phyloP scores from a whole-genome alignment of 2,113 vertebrate species.

The Heterochromis multidens region DNA sequence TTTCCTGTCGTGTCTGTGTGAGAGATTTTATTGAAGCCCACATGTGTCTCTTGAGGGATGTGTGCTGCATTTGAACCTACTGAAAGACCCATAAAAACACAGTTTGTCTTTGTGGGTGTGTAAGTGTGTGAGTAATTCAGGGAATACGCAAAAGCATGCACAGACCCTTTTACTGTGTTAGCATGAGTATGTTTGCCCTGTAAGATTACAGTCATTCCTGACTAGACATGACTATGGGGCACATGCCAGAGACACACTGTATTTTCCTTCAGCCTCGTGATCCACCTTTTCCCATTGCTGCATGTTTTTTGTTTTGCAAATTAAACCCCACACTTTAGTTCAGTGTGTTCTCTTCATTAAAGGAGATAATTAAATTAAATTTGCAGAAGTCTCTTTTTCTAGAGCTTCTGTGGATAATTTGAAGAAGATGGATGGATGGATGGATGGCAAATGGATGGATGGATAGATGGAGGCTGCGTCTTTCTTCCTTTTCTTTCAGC shows the following conservation, averaged over 20 bases:
- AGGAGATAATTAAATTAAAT: not conserved
- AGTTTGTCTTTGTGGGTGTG: not conserved
- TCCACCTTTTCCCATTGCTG: not conserved
- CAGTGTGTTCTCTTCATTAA: not conserved
- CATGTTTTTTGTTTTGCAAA: not conserved
- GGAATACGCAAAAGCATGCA: conserved; percentile 28
- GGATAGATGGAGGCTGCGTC: not conserved
- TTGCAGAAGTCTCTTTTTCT: not conserved
- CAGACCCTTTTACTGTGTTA: not conserved
- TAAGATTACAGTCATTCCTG: conserved; percentile 28
- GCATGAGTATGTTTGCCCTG: not conserved
- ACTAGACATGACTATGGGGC: conserved; percentile 54
- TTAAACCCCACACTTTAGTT: not conserved
- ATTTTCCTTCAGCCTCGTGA: not conserved
- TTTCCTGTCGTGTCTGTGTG: conserved; percentile 21
- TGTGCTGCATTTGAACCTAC: not conserved
- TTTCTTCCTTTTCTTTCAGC: not conserved
- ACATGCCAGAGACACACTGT: conserved; percentile 28
- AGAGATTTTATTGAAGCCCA: conserved; percentile 17
- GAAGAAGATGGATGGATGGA: too few relatives aligned
- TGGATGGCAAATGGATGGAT: not conserved
- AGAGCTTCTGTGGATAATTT: not conserved
- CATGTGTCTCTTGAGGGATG: conserved; percentile 24
- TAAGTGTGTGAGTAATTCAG: conserved; percentile 3
- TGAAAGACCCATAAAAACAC: conserved; percentile 2